Conservation (phyloP, 2,113 vertebrate genomes). For the Hemiscyllium ocellatum region DNA sequence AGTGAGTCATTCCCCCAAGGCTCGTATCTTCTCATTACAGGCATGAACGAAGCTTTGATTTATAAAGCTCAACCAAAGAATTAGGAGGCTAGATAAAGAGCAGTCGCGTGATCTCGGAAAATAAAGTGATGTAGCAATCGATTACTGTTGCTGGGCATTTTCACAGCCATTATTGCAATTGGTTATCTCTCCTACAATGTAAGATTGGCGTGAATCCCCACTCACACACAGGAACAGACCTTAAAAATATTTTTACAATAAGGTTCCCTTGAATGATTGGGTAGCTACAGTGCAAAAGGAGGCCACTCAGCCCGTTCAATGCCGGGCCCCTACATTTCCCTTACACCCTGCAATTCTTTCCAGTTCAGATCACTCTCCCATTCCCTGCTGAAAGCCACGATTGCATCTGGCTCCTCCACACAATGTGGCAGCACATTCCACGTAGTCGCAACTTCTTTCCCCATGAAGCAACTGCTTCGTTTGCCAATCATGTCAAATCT, state of each 20-base stretch:
- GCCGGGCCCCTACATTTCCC: too few relatives aligned
- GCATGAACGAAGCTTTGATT: neutral
- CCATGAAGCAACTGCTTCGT: too few relatives aligned
- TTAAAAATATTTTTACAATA: neutral
- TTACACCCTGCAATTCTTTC: too few relatives aligned
- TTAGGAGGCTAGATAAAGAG: neutral
- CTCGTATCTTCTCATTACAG: slow-evolving; percentile 25
- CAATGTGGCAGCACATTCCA: too few relatives aligned
- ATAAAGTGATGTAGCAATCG: neutral
- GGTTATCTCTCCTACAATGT: neutral
- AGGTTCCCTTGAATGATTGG: neutral
- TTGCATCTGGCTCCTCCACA: too few relatives aligned
- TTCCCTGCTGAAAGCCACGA: too few relatives aligned
- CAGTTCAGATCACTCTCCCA: too few relatives aligned
- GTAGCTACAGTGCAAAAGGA: neutral
- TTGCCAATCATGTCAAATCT: too few relatives aligned
- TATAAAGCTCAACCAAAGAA: neutral
- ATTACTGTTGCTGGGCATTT: neutral
- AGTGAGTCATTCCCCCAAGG: slow-evolving; percentile 6
- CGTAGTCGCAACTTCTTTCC: too few relatives aligned
- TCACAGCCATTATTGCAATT: neutral
- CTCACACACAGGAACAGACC: neutral
- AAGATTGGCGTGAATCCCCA: neutral
- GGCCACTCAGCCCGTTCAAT: too few relatives aligned
- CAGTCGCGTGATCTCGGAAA: neutral